Base-by-base conservation (phyloP, 2,888 invertebrate genomes). In the Eupithecia exiguata region DNA sequence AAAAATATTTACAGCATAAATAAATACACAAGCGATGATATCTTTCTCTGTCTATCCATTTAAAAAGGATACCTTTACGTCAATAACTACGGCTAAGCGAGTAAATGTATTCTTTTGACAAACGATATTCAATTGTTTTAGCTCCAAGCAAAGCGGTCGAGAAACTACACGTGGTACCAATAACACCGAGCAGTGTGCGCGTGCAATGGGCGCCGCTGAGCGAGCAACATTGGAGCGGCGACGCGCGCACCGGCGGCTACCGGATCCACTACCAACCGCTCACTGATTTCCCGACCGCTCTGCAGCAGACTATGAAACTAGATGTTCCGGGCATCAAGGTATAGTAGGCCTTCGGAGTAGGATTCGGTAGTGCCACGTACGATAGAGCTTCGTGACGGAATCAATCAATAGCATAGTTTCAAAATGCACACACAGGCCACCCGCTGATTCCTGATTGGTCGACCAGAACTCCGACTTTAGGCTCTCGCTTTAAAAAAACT, bases 111-210 rank as follows among this genome's bases (percentile, higher is more conserved):
- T n/a, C 16, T 25, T 21, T 18, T 7, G 5, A 25, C 43, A 46
- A 16, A 30, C 46, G 18, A 68, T 21, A 36, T 35, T 21, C 1
- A 53, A 14, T 68, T 38, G 18, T 65, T 63, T 10, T 75, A 96
- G 98, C 98, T 2, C 99, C 99, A 0, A 97, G 98, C 68, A 96
- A n/a, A n/a, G n/a, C 97, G 0, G 98, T 99, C 0, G 95, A 95
- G 38, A 96, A 96, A 68, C 93, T 99, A 0, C 96, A 97, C 90
- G 99, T 99, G 16, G 97, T 98, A 18, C 99, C 99, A 0, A 98
- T 99, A 80, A 99, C 99, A 14, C 98, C 98, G 9, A 98, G 98
- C 65, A 98, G 99, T 87, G 98, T 99, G 36, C 96, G 97, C 84
- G 98, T 99, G 36, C 97, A 97, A 76, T 99, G 99, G 99, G 95